phyloP scores from a whole-genome alignment of 2,113 vertebrate species.

The Circaetus gallicus region DNA sequence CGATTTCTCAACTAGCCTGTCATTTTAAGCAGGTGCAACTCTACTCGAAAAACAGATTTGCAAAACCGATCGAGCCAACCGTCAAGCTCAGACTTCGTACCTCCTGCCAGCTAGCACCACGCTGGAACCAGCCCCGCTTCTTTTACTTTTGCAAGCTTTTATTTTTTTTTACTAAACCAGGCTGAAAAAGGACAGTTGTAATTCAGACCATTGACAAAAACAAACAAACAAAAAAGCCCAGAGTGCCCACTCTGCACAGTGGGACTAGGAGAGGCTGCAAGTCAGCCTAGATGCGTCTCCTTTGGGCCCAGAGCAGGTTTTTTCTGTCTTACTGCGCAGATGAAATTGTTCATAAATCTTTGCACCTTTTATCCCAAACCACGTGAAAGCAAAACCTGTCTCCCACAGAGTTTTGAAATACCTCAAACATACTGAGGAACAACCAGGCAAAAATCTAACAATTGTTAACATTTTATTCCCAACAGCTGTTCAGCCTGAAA shows the following conservation, averaged over 20 bases:
- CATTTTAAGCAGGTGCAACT: background rate
- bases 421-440: background rate
- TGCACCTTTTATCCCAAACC: background rate
- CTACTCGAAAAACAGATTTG: background rate
- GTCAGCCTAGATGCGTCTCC: background rate
- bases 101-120: background rate
- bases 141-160: background rate
- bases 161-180: background rate
- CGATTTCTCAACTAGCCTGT: background rate
- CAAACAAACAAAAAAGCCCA: background rate
- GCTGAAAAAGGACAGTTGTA: background rate
- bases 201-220: background rate
- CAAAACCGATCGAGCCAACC: background rate
- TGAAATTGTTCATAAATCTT: background rate
- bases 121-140: background rate
- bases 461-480: constrained; percentile 62
- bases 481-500: constrained; percentile 46
- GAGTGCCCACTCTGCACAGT: background rate
- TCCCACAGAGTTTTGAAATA: background rate
- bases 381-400: background rate
- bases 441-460: constrained; percentile 48
- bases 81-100: background rate
- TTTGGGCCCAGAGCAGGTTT: background rate
- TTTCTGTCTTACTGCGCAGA: fast-evolving
- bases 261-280: background rate